Evolutionary conservation across 2,113 vertebrate species (phyloP), one percentile per base, ranked within the genome.

Genomic region (Harpagus bidentatus): DNA sequence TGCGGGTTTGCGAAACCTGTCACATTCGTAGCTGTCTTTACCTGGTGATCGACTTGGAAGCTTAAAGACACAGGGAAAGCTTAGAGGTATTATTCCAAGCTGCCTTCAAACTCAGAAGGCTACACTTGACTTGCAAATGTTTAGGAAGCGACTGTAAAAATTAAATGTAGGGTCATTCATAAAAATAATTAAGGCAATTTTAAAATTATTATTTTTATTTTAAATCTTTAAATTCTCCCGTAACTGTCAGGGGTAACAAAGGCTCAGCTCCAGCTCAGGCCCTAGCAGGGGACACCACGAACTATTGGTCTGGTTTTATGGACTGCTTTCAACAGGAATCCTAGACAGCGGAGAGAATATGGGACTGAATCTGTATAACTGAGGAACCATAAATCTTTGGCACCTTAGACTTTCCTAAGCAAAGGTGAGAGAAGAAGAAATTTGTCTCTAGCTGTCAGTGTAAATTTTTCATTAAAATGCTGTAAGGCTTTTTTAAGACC

Each of bases 381-480:
- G 65, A 74, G 70, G 58, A 84, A 76, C 77, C 77, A 90, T 90
- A 93, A 95, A 89, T 97, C 91, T 89, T 91, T 42, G 61, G 45
- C 83, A 94, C 82, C 86, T 81, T 38, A 84, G 56, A 79, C 53
- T 79, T 94, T 25, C 66, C 58, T 42, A n/a, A 87, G 45, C 0
- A 0, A 93, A 95, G 83, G 86, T 94, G 78, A 94, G 84, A 89
- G 83, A 55, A 95, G 81, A 80, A 96, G 77, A 88, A 97, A 94
- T 95, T 91, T 82, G 58, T 97, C 91, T 95, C 73, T 58, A 77
- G 91, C 78, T 95, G 94, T 69, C 95, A 77, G 74, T 31, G 78
- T 93, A 95, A 86, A 89, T 91, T 95, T 96, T 90, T 86, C 86
- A 95, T 93, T 94, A 92, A 94, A 94, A 78, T 81, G 93, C 92